phyloP scores from a whole-genome alignment of 2,888 invertebrate genomes.

The Polydrusus pterygomalis region DNA sequence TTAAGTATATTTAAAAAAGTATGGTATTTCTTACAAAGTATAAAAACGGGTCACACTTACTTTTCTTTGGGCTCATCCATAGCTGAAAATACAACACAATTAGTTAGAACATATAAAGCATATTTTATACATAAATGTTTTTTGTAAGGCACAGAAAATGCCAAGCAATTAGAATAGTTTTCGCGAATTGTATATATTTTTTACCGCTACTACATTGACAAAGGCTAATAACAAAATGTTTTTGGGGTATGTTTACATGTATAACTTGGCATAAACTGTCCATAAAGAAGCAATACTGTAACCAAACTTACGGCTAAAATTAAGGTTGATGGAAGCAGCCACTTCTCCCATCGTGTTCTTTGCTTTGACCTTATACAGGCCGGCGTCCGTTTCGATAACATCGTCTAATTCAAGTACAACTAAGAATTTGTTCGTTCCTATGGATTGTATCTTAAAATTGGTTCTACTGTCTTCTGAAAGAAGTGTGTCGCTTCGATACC shows the following conservation, averaged over 20 bases:
- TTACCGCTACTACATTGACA: no score
- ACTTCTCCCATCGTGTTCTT: constrained; percentile 98
- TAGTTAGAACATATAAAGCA: constrained; percentile 28
- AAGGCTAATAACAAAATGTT: no score
- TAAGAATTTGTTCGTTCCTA: constrained; percentile 89
- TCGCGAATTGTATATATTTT: no score
- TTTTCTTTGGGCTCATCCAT: constrained; percentile 96
- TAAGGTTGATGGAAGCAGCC: constrained; percentile 96
- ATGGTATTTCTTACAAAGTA: neutral
- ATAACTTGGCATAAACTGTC: constrained; percentile 10
- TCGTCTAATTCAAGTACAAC: constrained; percentile 96
- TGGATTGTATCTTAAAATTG: constrained; percentile 90
- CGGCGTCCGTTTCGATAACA: constrained; percentile 96
- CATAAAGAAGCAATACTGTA: constrained; percentile 49
- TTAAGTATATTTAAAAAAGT: neutral
- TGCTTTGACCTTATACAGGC: constrained; percentile 97
- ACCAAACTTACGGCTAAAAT: constrained; percentile 94
- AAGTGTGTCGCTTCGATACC: constrained; percentile 92
- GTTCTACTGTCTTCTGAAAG: constrained; percentile 90
- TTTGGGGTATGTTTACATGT: neutral
- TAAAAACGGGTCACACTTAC: constrained; percentile 78
- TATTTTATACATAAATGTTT: neutral
- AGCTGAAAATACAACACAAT: constrained; percentile 80
- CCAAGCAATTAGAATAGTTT: neutral
- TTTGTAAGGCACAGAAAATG: neutral